A percentile compares a stretch with the other conserved stretches of the same genome.
These are phyloP conservation scores for Cromileptes altivelis DNA, from an alignment of 2,113 vertebrate genomes.

Conservation along the genomic window DNA sequence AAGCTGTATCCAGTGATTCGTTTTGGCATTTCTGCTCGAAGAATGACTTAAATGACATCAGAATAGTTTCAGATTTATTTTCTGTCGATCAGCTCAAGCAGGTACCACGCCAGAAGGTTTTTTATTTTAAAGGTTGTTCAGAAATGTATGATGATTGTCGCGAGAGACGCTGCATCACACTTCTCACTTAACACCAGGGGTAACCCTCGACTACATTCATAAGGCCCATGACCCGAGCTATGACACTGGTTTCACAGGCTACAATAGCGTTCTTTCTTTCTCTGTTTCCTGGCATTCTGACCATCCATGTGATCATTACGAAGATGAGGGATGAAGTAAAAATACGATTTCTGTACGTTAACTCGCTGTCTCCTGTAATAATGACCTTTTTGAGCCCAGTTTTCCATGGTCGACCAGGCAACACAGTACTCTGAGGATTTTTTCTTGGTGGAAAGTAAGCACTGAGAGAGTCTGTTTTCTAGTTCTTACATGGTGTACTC, in stretches of 20 bases:
- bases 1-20: not conserved
- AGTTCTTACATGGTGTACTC: not conserved
- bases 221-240: not conserved
- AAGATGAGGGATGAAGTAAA: slow-evolving; percentile 19
- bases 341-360: slow-evolving; percentile 18
- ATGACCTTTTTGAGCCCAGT: slow-evolving; percentile 39
- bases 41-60: not conserved
- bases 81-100: not conserved
- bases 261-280: slow-evolving; percentile 28
- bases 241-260: slow-evolving; percentile 9
- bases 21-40: not conserved
- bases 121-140: not conserved
- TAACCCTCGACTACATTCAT: not conserved
- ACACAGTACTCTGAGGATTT: slow-evolving; percentile 44
- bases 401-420: slow-evolving; percentile 50
- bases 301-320: slow-evolving; percentile 24
- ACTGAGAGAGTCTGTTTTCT: slow-evolving; percentile 53
- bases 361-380: slow-evolving; percentile 55
- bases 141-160: not conserved
- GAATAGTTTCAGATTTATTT: not conserved
- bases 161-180: not conserved
- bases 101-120: not conserved
- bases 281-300: slow-evolving; percentile 29
- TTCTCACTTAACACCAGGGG: not conserved
- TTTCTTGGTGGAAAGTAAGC: slow-evolving; percentile 55